A percentile compares a stretch with the other conserved stretches of the same genome.
phyloP scores from a whole-genome alignment of 2,113 vertebrate species.

The Megatriorchis doriae region DNA sequence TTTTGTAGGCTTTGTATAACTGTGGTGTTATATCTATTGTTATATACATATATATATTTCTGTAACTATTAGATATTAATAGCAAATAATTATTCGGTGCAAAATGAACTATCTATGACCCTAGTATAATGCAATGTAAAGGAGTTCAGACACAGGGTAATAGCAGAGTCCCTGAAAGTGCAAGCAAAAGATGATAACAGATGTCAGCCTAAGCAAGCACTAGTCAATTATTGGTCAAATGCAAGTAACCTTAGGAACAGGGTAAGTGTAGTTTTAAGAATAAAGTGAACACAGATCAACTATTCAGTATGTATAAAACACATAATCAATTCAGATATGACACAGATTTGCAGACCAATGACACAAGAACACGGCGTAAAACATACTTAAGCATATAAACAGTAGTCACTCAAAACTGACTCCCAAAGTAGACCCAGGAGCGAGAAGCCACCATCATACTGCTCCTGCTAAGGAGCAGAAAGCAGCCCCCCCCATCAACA shows the following conservation, averaged over 20 bases:
- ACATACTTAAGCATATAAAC: background rate
- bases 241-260: background rate
- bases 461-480: background rate
- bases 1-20: background rate
- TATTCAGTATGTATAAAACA: background rate
- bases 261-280: background rate
- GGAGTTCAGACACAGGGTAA: background rate
- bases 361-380: background rate
- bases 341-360: background rate
- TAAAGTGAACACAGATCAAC: background rate
- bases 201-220: background rate
- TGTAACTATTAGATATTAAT: background rate
- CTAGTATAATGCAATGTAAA: background rate
- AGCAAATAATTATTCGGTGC: background rate
- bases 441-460: background rate
- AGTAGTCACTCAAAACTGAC: background rate
- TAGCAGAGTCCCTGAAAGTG: background rate
- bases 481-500: too few species aligned
- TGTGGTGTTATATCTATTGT: background rate
- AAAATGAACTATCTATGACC: background rate
- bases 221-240: background rate
- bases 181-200: background rate
- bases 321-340: background rate
- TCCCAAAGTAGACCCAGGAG: background rate
- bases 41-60: background rate